These are phyloP conservation scores for Aeoliscus strigatus DNA, from an alignment of 2,797 vertebrate species.

Conservation along the genomic window DNA sequence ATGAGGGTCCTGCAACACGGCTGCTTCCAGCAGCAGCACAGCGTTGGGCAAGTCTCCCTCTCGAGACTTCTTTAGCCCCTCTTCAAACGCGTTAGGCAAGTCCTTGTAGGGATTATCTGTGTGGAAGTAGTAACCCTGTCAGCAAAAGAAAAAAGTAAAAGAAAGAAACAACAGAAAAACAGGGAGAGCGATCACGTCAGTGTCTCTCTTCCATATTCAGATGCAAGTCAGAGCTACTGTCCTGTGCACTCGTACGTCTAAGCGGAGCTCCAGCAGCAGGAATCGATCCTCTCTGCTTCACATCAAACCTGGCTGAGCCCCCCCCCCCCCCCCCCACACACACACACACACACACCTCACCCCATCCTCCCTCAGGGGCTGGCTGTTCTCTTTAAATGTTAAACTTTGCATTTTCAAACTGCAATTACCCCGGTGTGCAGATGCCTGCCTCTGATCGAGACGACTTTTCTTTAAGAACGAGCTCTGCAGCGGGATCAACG, in stretches of 20 bases:
- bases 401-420: constrained; percentile 63
- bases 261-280: constrained; percentile 35
- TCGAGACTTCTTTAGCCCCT: constrained; percentile 88
- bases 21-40: constrained; percentile 90
- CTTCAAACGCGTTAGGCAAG: constrained; percentile 91
- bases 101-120: constrained; percentile 98
- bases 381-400: constrained; percentile 66
- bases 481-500: constrained; percentile 38
- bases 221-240: constrained; percentile 29
- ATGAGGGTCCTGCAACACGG: constrained; percentile 92
- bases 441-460: constrained; percentile 24
- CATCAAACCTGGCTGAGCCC: constrained; percentile 49
- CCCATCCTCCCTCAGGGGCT: too few species aligned
- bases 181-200: constrained; percentile 47
- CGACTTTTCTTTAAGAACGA: constrained; percentile 40
- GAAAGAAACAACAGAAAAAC: constrained; percentile 13
- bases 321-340: too few species aligned
- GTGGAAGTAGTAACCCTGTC: constrained; percentile 98
- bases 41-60: constrained; percentile 93
- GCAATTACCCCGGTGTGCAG: constrained; percentile 52
- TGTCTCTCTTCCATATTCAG: constrained; percentile 30
- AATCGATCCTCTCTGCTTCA: constrained; percentile 56
- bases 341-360: too few species aligned
- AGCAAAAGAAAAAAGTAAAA: constrained; percentile 51
- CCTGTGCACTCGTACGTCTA: constrained; percentile 35